phyloP scores from a whole-genome alignment of 2,797 vertebrate species.

The Oophaga sylvatica region DNA sequence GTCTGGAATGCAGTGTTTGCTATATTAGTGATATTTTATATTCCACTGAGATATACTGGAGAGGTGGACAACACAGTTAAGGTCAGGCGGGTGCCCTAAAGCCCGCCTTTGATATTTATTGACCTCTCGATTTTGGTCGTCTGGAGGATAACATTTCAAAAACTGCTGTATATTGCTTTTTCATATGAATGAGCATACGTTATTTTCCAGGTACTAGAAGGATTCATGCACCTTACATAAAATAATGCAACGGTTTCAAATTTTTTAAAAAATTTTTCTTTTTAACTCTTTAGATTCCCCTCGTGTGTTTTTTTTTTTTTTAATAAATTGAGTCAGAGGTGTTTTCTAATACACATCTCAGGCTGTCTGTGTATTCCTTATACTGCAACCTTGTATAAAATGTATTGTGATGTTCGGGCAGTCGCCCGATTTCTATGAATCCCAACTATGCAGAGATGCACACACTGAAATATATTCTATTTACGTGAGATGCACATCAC shows the following conservation, averaged over 20 bases:
- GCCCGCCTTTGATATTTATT: neutral
- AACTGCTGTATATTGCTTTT: conserved; percentile 29
- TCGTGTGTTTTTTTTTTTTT: conserved; percentile 1
- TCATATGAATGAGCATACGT: conserved; percentile 22
- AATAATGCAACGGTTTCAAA: conserved; percentile 27
- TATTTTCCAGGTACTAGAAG: conserved; percentile 31
- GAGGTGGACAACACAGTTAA: conserved; percentile 10
- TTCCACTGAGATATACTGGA: conserved; percentile 3
- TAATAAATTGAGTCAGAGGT: conserved; percentile 23
- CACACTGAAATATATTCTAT: conserved; percentile 42
- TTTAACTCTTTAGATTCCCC: conserved; percentile 33
- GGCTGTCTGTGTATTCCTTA: conserved; percentile 20
- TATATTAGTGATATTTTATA: neutral
- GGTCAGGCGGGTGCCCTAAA: neutral
- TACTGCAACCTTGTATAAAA: conserved; percentile 39
- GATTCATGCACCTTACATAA: conserved; percentile 50
- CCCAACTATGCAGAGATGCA: conserved; percentile 56
- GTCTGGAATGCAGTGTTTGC: conserved; percentile 16
- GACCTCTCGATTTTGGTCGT: neutral
- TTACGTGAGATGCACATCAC: conserved; percentile 32
- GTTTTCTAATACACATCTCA: conserved; percentile 17
- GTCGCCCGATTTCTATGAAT: conserved; percentile 35
- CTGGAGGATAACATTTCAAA: conserved; percentile 33
- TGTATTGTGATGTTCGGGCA: conserved; percentile 34
- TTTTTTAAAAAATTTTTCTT: neutral